Percentiles rank a stretch among this genome's conserved stretches.
Conservation (phyloP, 2,113 vertebrate genomes). For the Scolopax mira region DNA sequence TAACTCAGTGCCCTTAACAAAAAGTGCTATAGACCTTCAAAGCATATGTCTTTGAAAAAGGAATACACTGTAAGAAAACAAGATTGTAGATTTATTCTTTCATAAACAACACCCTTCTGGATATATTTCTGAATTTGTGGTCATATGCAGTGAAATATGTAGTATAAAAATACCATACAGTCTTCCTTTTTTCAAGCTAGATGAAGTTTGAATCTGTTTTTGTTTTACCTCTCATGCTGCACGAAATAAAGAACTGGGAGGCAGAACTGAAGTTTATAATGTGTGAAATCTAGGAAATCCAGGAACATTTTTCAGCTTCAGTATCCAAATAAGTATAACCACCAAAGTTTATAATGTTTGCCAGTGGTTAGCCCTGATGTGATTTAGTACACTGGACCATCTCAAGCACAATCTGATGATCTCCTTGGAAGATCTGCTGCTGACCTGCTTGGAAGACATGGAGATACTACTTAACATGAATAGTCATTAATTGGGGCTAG, state of each 20-base stretch:
- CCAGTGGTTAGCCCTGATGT: neutral
- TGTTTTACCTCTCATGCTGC: neutral
- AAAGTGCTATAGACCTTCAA: neutral
- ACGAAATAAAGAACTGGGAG: neutral
- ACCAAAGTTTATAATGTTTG: neutral
- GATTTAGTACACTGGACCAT: neutral
- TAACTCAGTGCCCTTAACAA: neutral
- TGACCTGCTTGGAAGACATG: neutral
- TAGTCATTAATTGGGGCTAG: neutral
- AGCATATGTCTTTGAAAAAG: neutral
- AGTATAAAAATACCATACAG: neutral
- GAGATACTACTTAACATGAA: neutral
- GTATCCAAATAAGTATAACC: neutral
- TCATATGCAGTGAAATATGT: neutral
- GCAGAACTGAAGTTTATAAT: neutral
- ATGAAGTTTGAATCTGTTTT: neutral
- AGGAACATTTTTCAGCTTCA: neutral
- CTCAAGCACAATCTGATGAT: neutral
- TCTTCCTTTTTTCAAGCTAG: neutral
- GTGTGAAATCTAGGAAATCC: neutral
- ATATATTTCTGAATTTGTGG: neutral
- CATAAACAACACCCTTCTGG: neutral
- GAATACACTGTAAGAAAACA: neutral
- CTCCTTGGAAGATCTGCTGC: neutral
- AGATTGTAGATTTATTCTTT: neutral